Percentiles rank a stretch among this genome's conserved stretches.
Conservation (phyloP, 92 coral and sea anemone species). For the Phenganax subtilis region DNA sequence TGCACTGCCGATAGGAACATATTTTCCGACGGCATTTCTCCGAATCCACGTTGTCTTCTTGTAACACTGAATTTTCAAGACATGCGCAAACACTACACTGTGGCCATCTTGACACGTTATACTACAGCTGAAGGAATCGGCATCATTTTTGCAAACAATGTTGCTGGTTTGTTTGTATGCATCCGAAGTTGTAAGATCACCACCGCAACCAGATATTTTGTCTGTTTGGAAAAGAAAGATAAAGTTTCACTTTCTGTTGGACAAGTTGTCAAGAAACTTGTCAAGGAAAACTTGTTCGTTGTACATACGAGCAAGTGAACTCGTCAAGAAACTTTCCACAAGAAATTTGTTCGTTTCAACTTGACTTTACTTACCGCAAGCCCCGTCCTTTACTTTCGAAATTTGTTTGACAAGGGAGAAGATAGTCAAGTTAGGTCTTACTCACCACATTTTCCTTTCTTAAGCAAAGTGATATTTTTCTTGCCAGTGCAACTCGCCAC, state of each 20-base stretch:
- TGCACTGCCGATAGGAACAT: neutral
- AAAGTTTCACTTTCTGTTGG: too few relatives aligned
- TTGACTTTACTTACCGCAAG: neutral
- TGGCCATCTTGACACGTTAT: neutral
- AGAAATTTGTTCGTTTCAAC: neutral
- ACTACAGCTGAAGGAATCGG: neutral
- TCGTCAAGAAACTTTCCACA: neutral
- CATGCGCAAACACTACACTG: neutral
- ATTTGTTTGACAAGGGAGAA: neutral
- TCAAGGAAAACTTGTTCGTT: too few relatives aligned
- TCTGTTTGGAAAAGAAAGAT: too few relatives aligned
- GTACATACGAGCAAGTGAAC: neutral
- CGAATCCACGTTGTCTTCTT: constrained; percentile 5
- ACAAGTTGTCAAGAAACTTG: too few relatives aligned
- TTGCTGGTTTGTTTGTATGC: neutral
- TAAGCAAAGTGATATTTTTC: neutral
- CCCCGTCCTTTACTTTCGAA: neutral
- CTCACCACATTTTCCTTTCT: constrained; percentile 7
- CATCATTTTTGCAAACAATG: neutral
- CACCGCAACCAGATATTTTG: too few relatives aligned
- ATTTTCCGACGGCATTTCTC: neutral
- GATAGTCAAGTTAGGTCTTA: too few relatives aligned
- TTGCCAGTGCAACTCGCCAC: neutral
- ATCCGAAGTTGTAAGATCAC: too few relatives aligned
- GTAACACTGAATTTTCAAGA: neutral